Conservation (phyloP, 2,113 vertebrate genomes). For the Calonectris borealis region DNA sequence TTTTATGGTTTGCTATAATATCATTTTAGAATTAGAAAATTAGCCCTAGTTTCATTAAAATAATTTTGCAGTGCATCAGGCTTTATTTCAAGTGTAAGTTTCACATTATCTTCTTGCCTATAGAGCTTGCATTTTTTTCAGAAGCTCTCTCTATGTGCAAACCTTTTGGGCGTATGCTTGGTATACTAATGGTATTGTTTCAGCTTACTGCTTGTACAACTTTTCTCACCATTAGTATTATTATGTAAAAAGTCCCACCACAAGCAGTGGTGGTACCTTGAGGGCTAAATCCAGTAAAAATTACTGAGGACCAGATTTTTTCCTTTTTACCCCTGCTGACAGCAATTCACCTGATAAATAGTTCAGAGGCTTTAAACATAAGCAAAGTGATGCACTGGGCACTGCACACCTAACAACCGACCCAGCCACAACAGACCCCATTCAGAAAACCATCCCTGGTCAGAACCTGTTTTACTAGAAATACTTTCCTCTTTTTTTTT, state of each 20-base stretch:
- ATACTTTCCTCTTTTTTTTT: neutral
- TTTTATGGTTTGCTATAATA: constrained; percentile 67
- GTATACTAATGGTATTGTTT: neutral
- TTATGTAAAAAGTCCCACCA: neutral
- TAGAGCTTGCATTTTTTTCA: neutral
- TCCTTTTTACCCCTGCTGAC: neutral
- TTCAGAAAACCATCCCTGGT: neutral
- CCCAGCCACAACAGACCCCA: neutral
- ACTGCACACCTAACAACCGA: neutral
- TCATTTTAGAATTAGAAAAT: constrained; percentile 69
- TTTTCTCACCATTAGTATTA: neutral
- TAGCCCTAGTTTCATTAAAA: constrained; percentile 60
- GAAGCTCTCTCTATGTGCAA: neutral
- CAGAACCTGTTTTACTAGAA: neutral
- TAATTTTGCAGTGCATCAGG: constrained; percentile 54
- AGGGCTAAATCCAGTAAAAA: neutral
- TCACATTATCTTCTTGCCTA: constrained; percentile 24
- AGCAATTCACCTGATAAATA: neutral
- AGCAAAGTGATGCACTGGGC: neutral
- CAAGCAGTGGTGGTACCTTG: neutral
- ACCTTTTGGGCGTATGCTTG: neutral
- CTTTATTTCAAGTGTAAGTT: constrained; percentile 43
- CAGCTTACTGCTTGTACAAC: neutral
- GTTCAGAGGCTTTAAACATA: neutral
- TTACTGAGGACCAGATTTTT: neutral